Evolutionary conservation across 2,888 invertebrate species (phyloP), one percentile per base, ranked within the genome.

Genomic region (Dasysyrphus tricinctus): DNA sequence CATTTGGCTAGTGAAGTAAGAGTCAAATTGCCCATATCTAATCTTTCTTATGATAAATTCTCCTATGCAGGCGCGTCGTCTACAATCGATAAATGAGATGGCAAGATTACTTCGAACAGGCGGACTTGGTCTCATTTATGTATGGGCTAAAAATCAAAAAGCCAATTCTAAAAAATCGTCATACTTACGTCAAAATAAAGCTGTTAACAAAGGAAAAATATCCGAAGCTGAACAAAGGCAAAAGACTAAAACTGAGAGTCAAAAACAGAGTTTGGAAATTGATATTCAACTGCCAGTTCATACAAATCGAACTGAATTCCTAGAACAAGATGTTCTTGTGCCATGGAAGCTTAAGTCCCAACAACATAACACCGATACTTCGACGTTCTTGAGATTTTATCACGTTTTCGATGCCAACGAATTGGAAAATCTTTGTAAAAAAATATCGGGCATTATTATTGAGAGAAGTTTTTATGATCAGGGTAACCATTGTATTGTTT

Each of bases 141-240:
- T 99, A 0, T 99, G 99, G 99, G 98, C 99, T 0, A 96, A 96
- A 92, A 96, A 98, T 91, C 98, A 98, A 92, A 93, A 94, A 3
- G 94, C 93, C 83, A 94, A 96, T 56, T 94, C 94, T 24, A 92
- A 94, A 70, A 95, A 95, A 89, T 96, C 96, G 0, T 94, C 94
- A 74, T 97, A 97, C 90, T 92, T 97, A 34, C 95, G 95, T 88
- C 95, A 94, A 90, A 94, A 93, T 88, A 93, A 93, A 84, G 94
- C 93, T 88, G 93, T 93, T 69, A 91, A 93, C 44, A 93, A 91
- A 88, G 89, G 90, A 5, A 90, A 91, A n/a, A 89, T 90, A 49
- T 90, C 93, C 76, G 93, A 94, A 86, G 89, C 89, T 5, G 90
- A 89, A 90, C 93, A 89, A 89, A 88, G 80, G 91, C 76, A 44